phyloP scores from a whole-genome alignment of 2,888 invertebrate species.

The Osmoderma eremita region DNA sequence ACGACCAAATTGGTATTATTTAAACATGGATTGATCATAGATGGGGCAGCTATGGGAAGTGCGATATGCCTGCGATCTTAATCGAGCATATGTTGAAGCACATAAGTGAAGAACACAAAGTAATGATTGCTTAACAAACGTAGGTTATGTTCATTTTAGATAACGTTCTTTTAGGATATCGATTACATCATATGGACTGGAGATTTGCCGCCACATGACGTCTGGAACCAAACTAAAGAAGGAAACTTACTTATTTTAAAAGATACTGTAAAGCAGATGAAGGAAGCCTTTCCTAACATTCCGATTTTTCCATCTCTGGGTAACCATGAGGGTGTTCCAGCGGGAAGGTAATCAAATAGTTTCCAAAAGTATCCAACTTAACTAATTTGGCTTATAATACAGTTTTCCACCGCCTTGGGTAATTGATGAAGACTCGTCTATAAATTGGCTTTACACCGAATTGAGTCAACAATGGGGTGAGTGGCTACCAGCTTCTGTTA shows the following conservation, averaged over 20 bases:
- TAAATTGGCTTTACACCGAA: constrained; percentile 91
- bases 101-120: constrained; percentile 83
- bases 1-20: neutral
- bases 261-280: constrained; percentile 84
- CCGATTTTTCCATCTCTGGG: constrained; percentile 95
- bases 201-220: constrained; percentile 94
- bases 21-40: constrained; percentile 58
- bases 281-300: constrained; percentile 85
- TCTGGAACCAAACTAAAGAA: constrained; percentile 90
- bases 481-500: constrained; percentile 88
- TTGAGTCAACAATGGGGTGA: constrained; percentile 88
- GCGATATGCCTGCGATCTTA: constrained; percentile 91
- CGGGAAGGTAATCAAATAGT: constrained; percentile 77
- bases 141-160: too few relatives aligned
- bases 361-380: constrained; percentile 6
- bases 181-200: constrained; percentile 97
- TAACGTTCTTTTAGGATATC: constrained; percentile 83
- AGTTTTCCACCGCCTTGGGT: constrained; percentile 91
- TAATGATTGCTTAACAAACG: too few relatives aligned
- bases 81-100: constrained; percentile 91
- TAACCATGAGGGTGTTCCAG: constrained; percentile 97
- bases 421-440: constrained; percentile 80
- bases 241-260: constrained; percentile 85
- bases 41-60: constrained; percentile 95
- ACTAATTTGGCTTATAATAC: too few relatives aligned